These are phyloP conservation scores for Cygnus buccinator DNA, from an alignment of 2,113 vertebrate genomes.

Conservation along the genomic window DNA sequence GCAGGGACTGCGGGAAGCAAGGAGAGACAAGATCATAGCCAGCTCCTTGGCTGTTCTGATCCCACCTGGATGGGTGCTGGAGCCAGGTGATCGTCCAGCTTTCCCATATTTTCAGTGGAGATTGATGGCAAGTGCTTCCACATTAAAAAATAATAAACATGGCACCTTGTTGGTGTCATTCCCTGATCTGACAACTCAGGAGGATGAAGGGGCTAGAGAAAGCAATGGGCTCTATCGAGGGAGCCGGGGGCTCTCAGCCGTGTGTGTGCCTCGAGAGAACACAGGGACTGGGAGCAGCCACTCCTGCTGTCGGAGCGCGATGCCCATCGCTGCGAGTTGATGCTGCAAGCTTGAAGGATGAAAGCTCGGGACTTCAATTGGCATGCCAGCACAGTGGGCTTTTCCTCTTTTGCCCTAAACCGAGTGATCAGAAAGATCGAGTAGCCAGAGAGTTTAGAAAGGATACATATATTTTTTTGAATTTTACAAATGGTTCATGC, in stretches of 20 bases:
- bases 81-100: background rate
- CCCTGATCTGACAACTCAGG: background rate
- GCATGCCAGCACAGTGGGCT: background rate
- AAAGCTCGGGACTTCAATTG: background rate
- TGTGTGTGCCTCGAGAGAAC: accelerated
- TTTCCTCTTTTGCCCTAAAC: conserved; percentile 8
- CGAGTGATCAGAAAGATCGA: conserved; percentile 11
- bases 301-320: too few relatives aligned
- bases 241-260: accelerated
- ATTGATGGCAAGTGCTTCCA: background rate
- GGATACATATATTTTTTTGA: background rate
- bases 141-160: accelerated
- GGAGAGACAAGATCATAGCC: background rate
- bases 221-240: accelerated
- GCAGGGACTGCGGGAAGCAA: background rate
- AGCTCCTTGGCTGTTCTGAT: accelerated
- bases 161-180: background rate
- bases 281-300: background rate
- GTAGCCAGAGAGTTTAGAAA: conserved; percentile 2
- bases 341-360: background rate
- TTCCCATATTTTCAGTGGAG: background rate
- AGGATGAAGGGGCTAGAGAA: background rate
- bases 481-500: conserved; percentile 23
- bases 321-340: background rate
- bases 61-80: accelerated